Conservation (phyloP, 2,888 invertebrate genomes). For the Volucella inanis region DNA sequence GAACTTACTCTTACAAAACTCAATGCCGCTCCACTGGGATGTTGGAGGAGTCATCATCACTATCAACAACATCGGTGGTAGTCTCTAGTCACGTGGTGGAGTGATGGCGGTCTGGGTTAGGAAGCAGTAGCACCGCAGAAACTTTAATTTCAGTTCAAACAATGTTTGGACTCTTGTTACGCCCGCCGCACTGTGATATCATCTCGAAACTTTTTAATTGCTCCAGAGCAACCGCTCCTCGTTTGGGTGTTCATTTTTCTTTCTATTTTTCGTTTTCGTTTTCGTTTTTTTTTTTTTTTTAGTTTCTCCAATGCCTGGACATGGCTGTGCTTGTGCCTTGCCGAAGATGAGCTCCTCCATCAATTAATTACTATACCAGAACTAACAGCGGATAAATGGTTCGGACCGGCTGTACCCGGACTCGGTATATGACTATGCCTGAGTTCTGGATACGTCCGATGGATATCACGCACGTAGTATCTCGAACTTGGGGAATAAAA, state of each 20-base stretch:
- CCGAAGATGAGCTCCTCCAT: conserved; percentile 56
- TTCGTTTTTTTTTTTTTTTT: conserved; percentile 17
- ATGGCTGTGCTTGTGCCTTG: background rate
- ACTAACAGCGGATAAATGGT: conserved; percentile 70
- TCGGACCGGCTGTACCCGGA: conserved; percentile 13
- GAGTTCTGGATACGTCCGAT: background rate
- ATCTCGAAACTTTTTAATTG: conserved; percentile 74
- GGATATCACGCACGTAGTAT: conserved; percentile 65
- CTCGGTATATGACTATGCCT: conserved; percentile 3
- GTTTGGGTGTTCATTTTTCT: background rate
- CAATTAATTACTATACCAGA: conserved; percentile 69
- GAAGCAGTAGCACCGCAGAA: conserved; percentile 65
- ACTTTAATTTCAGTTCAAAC: conserved; percentile 73
- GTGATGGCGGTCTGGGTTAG: background rate
- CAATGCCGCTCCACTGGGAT: conserved; percentile 11
- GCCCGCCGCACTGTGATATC: conserved; percentile 67
- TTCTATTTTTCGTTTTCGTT: too few species aligned
- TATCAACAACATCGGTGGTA: background rate
- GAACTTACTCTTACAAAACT: conserved; percentile 56
- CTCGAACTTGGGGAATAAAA: conserved; percentile 60
- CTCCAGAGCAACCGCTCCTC: conserved; percentile 28
- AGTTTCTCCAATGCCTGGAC: too few species aligned
- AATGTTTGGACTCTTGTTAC: conserved; percentile 71
- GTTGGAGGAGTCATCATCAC: conserved; percentile 5
- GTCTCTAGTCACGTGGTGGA: background rate